Evolutionary conservation across 2,797 vertebrate species (phyloP), one percentile per base, ranked within the genome.

Genomic region (Mormyrus hasselquistii): DNA sequence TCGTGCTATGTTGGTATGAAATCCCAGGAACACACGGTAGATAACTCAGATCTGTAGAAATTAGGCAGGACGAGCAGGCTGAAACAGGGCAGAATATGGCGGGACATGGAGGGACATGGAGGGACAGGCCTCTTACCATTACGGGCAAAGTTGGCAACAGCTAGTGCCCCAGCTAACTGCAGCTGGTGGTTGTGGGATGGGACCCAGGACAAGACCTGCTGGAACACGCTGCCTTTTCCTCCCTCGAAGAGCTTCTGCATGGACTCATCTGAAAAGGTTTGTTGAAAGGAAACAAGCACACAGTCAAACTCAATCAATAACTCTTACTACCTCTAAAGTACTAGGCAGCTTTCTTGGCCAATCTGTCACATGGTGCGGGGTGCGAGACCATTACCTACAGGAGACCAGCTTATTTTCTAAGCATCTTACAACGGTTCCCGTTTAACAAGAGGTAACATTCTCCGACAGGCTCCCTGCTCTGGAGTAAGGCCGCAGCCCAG

Each of bases 221-320:
- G 98, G 95, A 99, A 99, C 89, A 99, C 98, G 0, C 96, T 98
- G 92, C 98, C 98, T 94, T 97, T 99, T 86, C 98, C 98, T 88
- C 97, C 98, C 93, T 99, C 98, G 93, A 99, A 99, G 92, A 99
- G 95, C 94, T 99, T 99, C 94, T 99, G 98, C 98, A 99, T 99
- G 91, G 98, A 99, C 94, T 99, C 98, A 91, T 99, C 98, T 99
- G 52, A 16, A 41, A 8, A 50, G 50, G 73, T 52, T 8, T 38
- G 16, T 47, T 29, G 52, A n/a, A 86, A 7, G 57, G 57, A 87
- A 34, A 79, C 52, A 34, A 62, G 62, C 44, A 88, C 19, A 69
- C 57, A 41, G 14, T 38, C 6, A 47, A n/a, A 41, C 5, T 38
- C 41, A 49, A 10, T 22, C 79, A 83, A 16, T 10, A 44, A 41